Evolutionary conservation across 2,888 invertebrate genomes (phyloP), one percentile per base, ranked within the genome.

Genomic region (Leptinotarsa tumamoca): DNA sequence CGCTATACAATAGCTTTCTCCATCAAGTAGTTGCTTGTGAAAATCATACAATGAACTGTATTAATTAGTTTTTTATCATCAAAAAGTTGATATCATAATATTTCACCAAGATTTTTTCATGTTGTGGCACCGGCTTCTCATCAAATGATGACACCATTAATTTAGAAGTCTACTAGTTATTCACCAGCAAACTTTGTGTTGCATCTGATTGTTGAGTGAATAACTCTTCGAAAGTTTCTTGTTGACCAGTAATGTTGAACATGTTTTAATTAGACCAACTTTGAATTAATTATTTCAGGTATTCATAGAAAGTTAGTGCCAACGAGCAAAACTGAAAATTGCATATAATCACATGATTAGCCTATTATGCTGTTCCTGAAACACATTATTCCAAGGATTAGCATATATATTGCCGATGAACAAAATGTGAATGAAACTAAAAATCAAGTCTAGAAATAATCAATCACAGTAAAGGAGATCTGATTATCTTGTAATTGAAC

Each of bases 401-500:
- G 74, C 77, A 74, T 78, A 74, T 78, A 80, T 80, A 81, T 80
- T 79, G 79, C 67, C 63, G 51, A 73, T 71, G 67, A 75, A 71
- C 73, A 73, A 75, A 74, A 78, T 74, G 69, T 67, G 72, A 72
- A 51, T 15, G 15, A 15, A 61, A 61, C 67, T 74, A 77, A 73
- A 79, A 77, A 75, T 75, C 75, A 51, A 75, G 79, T 71, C 73
- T 74, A 71, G 68, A 77, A 74, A 80, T 78, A 81, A 83, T 83
- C 80, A 81, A 82, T 83, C 80, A 81, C 78, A 81, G 81, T 82
- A 79, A 77, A 80, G 74, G 71, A 81, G 81, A 81, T 77, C 83
- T 84, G 82, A 83, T 84, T 83, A 84, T 83, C 80, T 76, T 78
- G 82, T 83, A 83, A 84, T 83, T 83, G 83, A 81, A 78, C 79